These are phyloP conservation scores for Coelogynopora nodosa DNA, from an alignment of 2,888 invertebrate genomes.

Conservation along the genomic window DNA sequence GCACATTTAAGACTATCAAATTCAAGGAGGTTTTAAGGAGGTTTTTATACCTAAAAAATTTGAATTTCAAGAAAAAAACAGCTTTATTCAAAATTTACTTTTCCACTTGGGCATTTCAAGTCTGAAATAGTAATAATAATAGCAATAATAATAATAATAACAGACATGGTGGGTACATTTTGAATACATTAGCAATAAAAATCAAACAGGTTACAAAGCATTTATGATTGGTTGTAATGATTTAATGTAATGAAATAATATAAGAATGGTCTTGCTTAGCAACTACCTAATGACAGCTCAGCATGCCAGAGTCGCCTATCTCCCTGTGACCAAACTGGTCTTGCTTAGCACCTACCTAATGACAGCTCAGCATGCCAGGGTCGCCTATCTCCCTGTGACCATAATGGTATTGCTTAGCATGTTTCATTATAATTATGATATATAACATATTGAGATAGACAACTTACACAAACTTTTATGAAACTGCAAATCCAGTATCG, in stretches of 20 bases:
- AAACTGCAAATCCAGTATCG: background rate
- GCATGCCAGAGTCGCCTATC: background rate
- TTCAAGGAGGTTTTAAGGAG: too few relatives aligned
- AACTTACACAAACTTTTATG: background rate
- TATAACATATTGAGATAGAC: background rate
- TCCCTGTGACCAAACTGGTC: background rate
- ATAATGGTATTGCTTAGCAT: background rate
- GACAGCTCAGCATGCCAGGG: background rate
- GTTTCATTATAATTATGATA: background rate
- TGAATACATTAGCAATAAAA: background rate
- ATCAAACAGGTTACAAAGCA: background rate
- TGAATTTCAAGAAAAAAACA: too few relatives aligned
- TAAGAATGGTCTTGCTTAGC: background rate
- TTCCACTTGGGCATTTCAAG: background rate
- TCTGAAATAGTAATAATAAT: background rate
- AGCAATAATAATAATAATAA: background rate
- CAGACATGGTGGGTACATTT: background rate
- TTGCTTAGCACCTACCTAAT: background rate
- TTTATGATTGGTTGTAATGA: background rate
- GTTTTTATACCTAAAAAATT: too few relatives aligned
- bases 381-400: background rate
- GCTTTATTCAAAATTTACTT: background rate
- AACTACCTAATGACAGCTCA: background rate
- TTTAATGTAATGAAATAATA: background rate
- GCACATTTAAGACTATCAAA: too few relatives aligned